Evolutionary conservation across 2,113 vertebrate species (phyloP).

Genomic region (Gnathochromis pfefferi): DNA sequence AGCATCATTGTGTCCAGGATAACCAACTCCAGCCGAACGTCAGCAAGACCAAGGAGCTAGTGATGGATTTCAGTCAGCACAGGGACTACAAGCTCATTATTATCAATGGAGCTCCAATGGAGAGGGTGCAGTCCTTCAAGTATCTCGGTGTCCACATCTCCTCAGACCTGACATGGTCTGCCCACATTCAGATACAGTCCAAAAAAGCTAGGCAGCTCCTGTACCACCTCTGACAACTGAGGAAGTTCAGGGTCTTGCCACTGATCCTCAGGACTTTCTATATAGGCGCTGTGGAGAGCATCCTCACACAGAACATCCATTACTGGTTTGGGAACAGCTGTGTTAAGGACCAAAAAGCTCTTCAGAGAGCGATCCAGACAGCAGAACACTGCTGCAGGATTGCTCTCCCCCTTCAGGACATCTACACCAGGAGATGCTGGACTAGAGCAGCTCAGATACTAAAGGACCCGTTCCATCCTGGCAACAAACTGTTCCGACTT

Average conservation of each 20-base stretch:
- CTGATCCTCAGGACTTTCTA: neutral
- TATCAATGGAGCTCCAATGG: neutral
- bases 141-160: neutral
- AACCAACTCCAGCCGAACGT: neutral
- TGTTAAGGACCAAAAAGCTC: neutral
- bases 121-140: neutral
- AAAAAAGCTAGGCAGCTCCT: neutral
- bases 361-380: neutral
- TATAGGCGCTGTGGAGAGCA: accelerated
- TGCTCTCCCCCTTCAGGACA: neutral
- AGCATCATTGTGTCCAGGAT: neutral
- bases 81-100: neutral
- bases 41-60: neutral
- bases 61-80: neutral
- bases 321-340: neutral
- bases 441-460: neutral
- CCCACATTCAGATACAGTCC: neutral
- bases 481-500: neutral
- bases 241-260: neutral
- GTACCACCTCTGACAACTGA: neutral
- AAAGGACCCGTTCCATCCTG: neutral
- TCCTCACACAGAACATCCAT: neutral
- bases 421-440: neutral
- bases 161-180: neutral
- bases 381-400: neutral